Base-by-base conservation (phyloP, 2,888 invertebrate genomes). In the Drosophila mimetica region DNA sequence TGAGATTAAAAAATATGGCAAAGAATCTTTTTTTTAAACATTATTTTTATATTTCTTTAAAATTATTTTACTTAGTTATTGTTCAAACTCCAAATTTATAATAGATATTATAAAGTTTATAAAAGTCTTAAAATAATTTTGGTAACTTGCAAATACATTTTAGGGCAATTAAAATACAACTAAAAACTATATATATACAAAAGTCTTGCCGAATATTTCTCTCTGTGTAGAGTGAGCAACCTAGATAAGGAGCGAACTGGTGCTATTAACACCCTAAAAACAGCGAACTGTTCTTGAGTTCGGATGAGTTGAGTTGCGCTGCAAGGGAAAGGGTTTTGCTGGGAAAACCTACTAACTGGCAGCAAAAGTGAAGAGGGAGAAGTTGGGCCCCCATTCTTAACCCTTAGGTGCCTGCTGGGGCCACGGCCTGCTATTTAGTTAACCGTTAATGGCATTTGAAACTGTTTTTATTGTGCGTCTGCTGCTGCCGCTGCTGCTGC, bases 391-490 rank as follows among this genome's bases (percentile, higher is more conserved):
- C 36, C 44, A 55, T 28, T 18, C 42, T 53, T 61, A 46, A 67
- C 64, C 60, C 60, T 52, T 36, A 50, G 57, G 48, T 52, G 58
- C 37, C 37, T 9, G 25, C 8, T 4, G 28, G 57, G 20, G 34
- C 36, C 34, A 14, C 46, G 22, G 60, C 55, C 55, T 59, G 47
- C 77, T 84, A 71, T 81, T 84, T 85, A 83, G 81, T 77, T 85
- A 84, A 84, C 84, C 81, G 81, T 84, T 84, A 85, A 84, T 84
- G 79, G 83, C 83, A 84, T 84, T 84, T 85, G 83, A 79, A 85
- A 85, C 74, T 79, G 85, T 85, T 76, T 83, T 79, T 77, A 75
- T 85, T 77, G 75, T 85, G 75, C 54, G 79, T 60, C 47, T 64
- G 39, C 58, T 41, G 51, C 39, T 53, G 53, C 61, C 16, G 8